A percentile compares a stretch with the other conserved stretches of the same genome.
phyloP scores from a whole-genome alignment of 2,797 vertebrate genomes.

The Sebastes diaconus region DNA sequence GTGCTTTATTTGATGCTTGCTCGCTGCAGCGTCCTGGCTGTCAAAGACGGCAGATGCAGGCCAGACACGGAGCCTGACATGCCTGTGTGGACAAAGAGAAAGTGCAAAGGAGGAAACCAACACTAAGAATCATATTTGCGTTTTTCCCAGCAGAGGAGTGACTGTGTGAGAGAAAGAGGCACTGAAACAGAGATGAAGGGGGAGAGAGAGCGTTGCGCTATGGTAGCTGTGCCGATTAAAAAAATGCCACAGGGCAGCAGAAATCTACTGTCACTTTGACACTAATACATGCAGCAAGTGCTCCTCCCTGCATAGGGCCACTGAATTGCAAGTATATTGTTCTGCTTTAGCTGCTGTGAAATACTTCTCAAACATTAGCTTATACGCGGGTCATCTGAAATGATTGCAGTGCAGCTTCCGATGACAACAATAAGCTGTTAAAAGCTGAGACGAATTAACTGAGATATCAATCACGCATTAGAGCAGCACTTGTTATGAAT shows the following conservation, averaged over 20 bases:
- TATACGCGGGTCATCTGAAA: not conserved
- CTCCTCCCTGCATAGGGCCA: slow-evolving; percentile 45
- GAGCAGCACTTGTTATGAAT: slow-evolving; percentile 22
- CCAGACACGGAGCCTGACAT: slow-evolving; percentile 25
- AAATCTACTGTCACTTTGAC: slow-evolving; percentile 64
- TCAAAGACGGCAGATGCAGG: slow-evolving; percentile 27
- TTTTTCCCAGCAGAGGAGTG: slow-evolving; percentile 23
- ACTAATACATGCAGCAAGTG: slow-evolving; percentile 60
- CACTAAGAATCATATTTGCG: slow-evolving; percentile 19
- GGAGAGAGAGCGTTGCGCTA: not conserved
- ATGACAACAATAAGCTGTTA: slow-evolving; percentile 2
- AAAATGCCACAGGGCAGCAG: slow-evolving; percentile 63
- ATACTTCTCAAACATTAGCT: slow-evolving; percentile 4
- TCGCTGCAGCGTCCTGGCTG: slow-evolving; percentile 30
- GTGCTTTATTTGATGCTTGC: slow-evolving; percentile 22
- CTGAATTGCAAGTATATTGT: not conserved
- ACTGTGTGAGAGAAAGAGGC: not conserved
- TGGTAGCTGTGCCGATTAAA: slow-evolving; percentile 24
- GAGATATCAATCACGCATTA: slow-evolving; percentile 30
- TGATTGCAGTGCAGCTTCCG: not conserved
- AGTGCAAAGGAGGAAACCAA: slow-evolving; percentile 9
- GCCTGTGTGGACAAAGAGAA: slow-evolving; percentile 9
- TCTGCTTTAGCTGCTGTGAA: not conserved
- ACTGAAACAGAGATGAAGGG: slow-evolving; percentile 16
- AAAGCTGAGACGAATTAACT: slow-evolving; percentile 3